Evolutionary conservation across 2,888 invertebrate species (phyloP), one percentile per base, ranked within the genome.

Genomic region (Bruchidius siliquastri): DNA sequence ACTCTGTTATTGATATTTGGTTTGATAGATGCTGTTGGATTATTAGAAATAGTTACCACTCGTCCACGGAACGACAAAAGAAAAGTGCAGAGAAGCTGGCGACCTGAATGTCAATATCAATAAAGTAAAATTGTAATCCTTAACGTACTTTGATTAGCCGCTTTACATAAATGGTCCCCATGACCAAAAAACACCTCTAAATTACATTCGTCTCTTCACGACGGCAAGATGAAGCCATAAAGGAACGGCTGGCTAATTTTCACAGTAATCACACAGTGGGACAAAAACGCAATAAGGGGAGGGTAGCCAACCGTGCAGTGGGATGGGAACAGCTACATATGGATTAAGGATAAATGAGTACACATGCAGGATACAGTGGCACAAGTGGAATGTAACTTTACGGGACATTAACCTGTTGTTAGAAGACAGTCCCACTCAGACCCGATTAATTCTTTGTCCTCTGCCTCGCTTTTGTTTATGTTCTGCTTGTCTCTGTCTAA

Each of bases 321-420:
- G 49, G 18, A 49, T 49, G 49, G 49, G 49, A 49, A 49, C 49
- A 18, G 49, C 49, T 49, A 49, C 49, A 49, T 49, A 49, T 71
- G 75, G 74, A 66, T 69, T 73, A 73, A 74, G 82, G 80, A 82
- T 81, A 83, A 83, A 84, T 83, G 83, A 83, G 82, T 49, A 49
- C 49, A 49, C 18, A 49, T 13, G 49, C 10, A 4, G 49, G 49
- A 49, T 13, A 49, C 49, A 49, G 13, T 49, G 13, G 49, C 49
- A 82, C 83, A 81, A 82, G 82, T 81, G 82, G 49, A 81, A 80
- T 79, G 80, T 79, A 75, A 81, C 82, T 85, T 85, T 81, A 83
- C 85, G 84, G 84, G 82, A 84, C 85, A 85, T 85, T 85, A 85
- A 85, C 83, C 84, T 83, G 83, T 82, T 83, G 82, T 83, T 84